These are phyloP conservation scores for Protaetia brevitarsis DNA, from an alignment of 1,140 invertebrate genomes.

Conservation along the genomic window DNA sequence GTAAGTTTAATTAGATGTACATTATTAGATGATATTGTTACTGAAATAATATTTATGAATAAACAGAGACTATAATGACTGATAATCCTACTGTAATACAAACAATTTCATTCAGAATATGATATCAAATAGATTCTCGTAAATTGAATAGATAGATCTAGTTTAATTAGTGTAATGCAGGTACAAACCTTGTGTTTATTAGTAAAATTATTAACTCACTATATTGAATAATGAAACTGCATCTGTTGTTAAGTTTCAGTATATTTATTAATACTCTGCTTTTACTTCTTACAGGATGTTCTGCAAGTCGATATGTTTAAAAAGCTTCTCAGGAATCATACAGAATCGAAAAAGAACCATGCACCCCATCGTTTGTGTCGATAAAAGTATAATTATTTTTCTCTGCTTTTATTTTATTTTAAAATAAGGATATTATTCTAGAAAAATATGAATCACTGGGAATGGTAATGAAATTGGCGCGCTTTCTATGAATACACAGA, in stretches of 20 bases:
- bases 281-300: slow-evolving; percentile 40
- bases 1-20: no score
- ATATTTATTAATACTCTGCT: no score
- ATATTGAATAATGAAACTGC: no score
- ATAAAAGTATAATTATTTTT: slow-evolving; percentile 40
- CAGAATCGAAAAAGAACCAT: slow-evolving; percentile 36
- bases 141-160: no score
- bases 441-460: slow-evolving; percentile 49
- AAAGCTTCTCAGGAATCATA: slow-evolving; percentile 40
- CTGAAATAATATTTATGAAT: no score
- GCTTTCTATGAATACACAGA: slow-evolving; percentile 65
- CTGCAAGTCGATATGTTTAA: slow-evolving; percentile 50
- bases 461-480: slow-evolving; percentile 63
- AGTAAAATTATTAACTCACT: background rate
- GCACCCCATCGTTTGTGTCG: slow-evolving; percentile 44
- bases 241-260: no score
- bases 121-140: no score
- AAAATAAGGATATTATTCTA: slow-evolving; percentile 39
- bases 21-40: no score
- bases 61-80: no score
- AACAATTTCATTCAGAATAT: no score
- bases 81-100: no score
- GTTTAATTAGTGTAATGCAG: no score
- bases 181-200: background rate
- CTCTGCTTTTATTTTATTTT: background rate